Evolutionary conservation across 2,888 invertebrate genomes (phyloP).

Genomic region (Machimus rusticus): DNA sequence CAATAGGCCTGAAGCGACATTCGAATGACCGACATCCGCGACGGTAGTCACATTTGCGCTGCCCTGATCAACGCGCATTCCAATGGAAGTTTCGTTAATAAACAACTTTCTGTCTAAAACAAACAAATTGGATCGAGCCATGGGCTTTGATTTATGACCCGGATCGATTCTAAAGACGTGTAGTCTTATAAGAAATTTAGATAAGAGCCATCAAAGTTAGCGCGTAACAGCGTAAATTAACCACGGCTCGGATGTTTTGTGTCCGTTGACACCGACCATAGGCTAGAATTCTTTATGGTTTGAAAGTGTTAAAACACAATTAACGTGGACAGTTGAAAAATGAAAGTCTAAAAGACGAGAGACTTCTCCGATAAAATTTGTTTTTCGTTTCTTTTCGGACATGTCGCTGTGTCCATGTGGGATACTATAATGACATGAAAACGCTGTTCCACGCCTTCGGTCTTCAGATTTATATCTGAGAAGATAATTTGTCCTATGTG

Average conservation of each 20-base stretch:
- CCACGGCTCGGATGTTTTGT: conserved; percentile 6
- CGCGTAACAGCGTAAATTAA: conserved; percentile 30
- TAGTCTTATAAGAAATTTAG: conserved; percentile 7
- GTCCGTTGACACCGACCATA: conserved; percentile 25
- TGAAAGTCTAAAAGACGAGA: conserved; percentile 33
- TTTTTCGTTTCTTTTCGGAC: background rate
- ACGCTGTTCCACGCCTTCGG: conserved; percentile 48
- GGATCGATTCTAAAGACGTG: conserved; percentile 12
- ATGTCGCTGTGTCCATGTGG: conserved; percentile 39
- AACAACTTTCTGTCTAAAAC: conserved; percentile 3
- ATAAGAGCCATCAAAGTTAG: conserved; percentile 15
- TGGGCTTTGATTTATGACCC: conserved; percentile 5
- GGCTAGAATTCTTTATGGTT: conserved; percentile 21
- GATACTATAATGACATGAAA: conserved; percentile 46
- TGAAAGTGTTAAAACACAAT: conserved; percentile 34
- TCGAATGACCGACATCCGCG: background rate
- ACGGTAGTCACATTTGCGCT: background rate
- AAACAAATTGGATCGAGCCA: conserved; percentile 20
- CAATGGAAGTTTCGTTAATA: background rate
- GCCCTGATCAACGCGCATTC: background rate
- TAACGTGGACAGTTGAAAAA: conserved; percentile 36
- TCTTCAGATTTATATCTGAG: conserved; percentile 47
- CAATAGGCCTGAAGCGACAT: background rate
- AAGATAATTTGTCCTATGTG: conserved; percentile 43
- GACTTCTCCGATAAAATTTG: conserved; percentile 12